Percentiles rank a stretch among this genome's conserved stretches.
phyloP scores from a whole-genome alignment of 2,797 vertebrate species.

The Rhodeus uyekii region DNA sequence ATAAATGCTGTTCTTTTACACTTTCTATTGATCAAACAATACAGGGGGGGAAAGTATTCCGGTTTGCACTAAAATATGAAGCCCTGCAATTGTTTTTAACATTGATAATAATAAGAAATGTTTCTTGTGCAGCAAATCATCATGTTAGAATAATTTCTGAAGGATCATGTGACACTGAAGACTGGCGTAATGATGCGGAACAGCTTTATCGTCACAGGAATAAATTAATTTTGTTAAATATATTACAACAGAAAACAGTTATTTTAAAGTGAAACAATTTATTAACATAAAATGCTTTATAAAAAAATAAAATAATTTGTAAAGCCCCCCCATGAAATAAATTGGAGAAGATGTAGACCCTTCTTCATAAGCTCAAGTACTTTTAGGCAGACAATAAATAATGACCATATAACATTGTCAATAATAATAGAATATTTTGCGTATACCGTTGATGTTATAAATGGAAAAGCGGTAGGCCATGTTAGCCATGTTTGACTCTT shows the following conservation, averaged over 20 bases:
- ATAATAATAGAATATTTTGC: background rate
- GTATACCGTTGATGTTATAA: slow-evolving; percentile 96
- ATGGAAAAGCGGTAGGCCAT: slow-evolving; percentile 99
- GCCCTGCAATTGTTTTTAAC: background rate
- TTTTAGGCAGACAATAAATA: background rate
- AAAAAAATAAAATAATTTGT: too few relatives aligned
- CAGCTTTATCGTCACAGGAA: background rate
- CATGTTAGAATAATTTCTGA: background rate
- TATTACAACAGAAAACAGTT: background rate
- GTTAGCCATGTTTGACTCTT: slow-evolving; percentile 97
- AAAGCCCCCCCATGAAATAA: background rate
- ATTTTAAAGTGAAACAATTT: background rate
- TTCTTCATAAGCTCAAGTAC: background rate
- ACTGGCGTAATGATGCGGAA: background rate
- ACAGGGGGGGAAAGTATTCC: too few relatives aligned
- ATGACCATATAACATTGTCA: background rate
- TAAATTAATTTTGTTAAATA: background rate
- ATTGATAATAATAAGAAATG: background rate
- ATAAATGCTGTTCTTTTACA: background rate
- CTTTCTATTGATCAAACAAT: background rate
- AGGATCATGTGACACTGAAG: background rate
- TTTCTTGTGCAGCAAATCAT: background rate
- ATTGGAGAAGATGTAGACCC: background rate
- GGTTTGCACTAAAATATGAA: background rate
- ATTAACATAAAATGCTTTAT: background rate